phyloP scores from a whole-genome alignment of 2,113 vertebrate genomes.

The Dicentrarchus labrax region DNA sequence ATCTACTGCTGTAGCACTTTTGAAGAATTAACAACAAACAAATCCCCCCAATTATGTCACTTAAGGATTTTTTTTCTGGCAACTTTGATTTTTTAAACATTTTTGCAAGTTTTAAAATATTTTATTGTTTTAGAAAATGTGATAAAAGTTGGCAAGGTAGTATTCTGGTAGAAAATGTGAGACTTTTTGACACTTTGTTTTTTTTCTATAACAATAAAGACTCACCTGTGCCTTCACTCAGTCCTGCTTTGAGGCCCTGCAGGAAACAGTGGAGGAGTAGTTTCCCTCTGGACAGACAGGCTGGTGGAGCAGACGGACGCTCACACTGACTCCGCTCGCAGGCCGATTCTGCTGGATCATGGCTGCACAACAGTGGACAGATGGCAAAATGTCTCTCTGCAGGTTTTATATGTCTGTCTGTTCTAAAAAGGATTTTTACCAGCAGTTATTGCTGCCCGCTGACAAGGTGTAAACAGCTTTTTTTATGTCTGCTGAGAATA shows the following conservation, averaged over 20 bases:
- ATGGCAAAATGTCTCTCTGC: conserved; percentile 7
- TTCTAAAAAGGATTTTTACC: too few relatives aligned
- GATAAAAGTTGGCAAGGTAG: not conserved
- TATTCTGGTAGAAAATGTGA: not conserved
- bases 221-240: conserved; percentile 80
- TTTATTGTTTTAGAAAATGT: not conserved
- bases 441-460: not conserved
- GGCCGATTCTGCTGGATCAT: conserved; percentile 28
- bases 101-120: not conserved
- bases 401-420: not conserved
- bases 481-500: too few relatives aligned
- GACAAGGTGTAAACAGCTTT: not conserved
- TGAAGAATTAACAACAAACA: not conserved
- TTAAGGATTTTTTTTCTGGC: not conserved
- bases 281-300: conserved; percentile 68
- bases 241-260: conserved; percentile 82
- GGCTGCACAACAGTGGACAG: conserved; percentile 22
- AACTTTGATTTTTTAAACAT: too few relatives aligned
- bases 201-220: too few relatives aligned
- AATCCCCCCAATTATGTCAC: not conserved
- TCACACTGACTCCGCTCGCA: conserved; percentile 30
- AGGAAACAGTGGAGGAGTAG: conserved; percentile 84
- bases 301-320: conserved; percentile 12
- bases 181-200: not conserved
- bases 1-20: not conserved